phyloP scores from a whole-genome alignment of 1,140 invertebrate genomes.

The Ips typographus region DNA sequence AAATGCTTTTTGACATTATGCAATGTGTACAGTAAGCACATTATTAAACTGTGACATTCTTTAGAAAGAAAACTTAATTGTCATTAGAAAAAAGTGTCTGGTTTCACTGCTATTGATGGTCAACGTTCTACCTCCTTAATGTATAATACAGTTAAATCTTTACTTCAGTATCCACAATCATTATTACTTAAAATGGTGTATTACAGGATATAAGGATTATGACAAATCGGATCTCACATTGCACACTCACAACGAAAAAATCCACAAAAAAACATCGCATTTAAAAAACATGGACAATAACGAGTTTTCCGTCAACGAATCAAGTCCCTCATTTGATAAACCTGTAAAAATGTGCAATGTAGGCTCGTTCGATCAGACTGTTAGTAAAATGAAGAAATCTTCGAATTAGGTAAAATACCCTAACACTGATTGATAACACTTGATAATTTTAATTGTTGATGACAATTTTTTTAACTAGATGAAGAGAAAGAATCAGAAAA shows the following conservation, averaged over 20 bases:
- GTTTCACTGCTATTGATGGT: no score
- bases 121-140: no score
- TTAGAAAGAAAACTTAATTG: no score
- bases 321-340: conserved; percentile 57
- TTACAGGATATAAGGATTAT: conserved; percentile 75
- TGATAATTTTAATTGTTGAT: not conserved
- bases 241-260: conserved; percentile 59
- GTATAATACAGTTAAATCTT: no score
- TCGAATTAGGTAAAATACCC: conserved; percentile 38
- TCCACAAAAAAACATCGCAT: conserved; percentile 45
- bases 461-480: conserved; percentile 48
- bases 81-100: no score
- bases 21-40: not conserved
- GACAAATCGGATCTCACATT: conserved; percentile 59
- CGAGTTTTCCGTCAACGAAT: conserved; percentile 56
- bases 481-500: conserved; percentile 60
- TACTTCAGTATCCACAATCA: no score
- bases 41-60: not conserved
- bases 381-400: conserved; percentile 43
- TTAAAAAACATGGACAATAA: conserved; percentile 45
- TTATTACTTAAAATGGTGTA: not conserved
- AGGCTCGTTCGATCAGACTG: not conserved
- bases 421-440: no score
- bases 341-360: conserved; percentile 39
- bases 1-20: not conserved